These are phyloP conservation scores for Acleris sparsana DNA, from an alignment of 2,888 invertebrate genomes.

Conservation along the genomic window DNA sequence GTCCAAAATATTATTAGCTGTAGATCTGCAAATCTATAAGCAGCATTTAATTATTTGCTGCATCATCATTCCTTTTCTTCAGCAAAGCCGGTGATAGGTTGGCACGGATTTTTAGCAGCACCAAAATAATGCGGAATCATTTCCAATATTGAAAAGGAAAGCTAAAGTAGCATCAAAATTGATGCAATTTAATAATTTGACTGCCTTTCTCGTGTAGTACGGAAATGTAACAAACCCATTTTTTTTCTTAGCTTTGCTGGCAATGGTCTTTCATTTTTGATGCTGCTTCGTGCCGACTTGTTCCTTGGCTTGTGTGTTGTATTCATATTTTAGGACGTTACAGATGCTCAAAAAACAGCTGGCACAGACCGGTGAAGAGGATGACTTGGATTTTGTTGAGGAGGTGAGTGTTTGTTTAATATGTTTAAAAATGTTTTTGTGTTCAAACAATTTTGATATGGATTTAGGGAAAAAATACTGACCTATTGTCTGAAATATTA, in stretches of 20 bases:
- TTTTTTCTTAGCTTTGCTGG: no score
- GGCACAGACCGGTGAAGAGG: slow-evolving; percentile 71
- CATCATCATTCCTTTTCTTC: slow-evolving; percentile 6
- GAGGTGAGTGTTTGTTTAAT: slow-evolving; percentile 52
- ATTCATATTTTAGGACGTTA: slow-evolving; percentile 39
- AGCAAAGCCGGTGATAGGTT: not conserved
- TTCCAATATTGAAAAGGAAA: no score
- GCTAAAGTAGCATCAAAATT: no score
- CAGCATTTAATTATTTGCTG: slow-evolving; percentile 25
- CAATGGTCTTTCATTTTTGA: not conserved
- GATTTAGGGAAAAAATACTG: no score
- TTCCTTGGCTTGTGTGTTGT: not conserved
- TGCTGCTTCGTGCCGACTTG: not conserved
- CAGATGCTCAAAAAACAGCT: slow-evolving; percentile 75
- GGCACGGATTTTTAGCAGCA: not conserved
- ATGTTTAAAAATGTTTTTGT: no score
- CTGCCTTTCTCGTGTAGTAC: no score
- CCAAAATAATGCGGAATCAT: not conserved
- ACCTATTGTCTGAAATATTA: no score
- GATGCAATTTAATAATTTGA: not conserved
- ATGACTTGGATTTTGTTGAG: slow-evolving; percentile 66
- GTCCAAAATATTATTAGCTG: slow-evolving; percentile 3
- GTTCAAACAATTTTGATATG: no score
- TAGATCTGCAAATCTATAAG: slow-evolving; percentile 16
- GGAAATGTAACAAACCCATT: no score